Evolutionary conservation across 2,113 vertebrate genomes (phyloP), one percentile per base, ranked within the genome.

Genomic region (Myotis yumanensis): DNA sequence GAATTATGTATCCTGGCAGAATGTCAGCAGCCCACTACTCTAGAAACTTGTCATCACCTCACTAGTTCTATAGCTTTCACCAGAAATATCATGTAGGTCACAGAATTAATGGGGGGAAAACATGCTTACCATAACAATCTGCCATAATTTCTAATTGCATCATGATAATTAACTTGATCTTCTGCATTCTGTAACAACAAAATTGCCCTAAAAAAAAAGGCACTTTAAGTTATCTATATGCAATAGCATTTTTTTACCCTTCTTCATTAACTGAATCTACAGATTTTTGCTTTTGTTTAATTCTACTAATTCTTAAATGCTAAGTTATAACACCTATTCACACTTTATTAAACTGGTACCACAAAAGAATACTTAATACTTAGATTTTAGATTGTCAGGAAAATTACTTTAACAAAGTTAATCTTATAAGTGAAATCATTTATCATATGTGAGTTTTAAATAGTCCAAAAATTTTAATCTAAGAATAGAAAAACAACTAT

Each of bases 61-160:
- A 57, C 3, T 5, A 91, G 35, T 23, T 4, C 54, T 35, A 94
- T 0, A 14, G 48, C 40, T 86, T 57, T 89, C 79, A 79, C 40
- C 73, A 86, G 68, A 92, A 85, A 96, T 84, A 83, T 54, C 25
- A 43, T 88, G 69, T 0, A 89, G 18, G 4, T 77, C 81, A 88
- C 1, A 82, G n/a, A 85, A 93, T 23, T 89, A 86, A 51, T 35
- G 43, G 68, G 48, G 52, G 12, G 43, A 83, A 90, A 48, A 52
- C 2, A 80, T 28, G 83, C 97, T 98, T 99, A 99, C 99, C 99
- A 99, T 52, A 99, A 98, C 46, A 98, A 98, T 86, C 99, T 99
- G 71, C 99, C 99, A 46, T 99, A 99, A 97, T 99, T 98, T 94
- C 99, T 98, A 69, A 99, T 85, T 96, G 99, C 98, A 96, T 95